A percentile compares a stretch with the other conserved stretches of the same genome.
These are phyloP conservation scores for Eulithis testata DNA, from an alignment of 2,888 invertebrate species.

Conservation along the genomic window DNA sequence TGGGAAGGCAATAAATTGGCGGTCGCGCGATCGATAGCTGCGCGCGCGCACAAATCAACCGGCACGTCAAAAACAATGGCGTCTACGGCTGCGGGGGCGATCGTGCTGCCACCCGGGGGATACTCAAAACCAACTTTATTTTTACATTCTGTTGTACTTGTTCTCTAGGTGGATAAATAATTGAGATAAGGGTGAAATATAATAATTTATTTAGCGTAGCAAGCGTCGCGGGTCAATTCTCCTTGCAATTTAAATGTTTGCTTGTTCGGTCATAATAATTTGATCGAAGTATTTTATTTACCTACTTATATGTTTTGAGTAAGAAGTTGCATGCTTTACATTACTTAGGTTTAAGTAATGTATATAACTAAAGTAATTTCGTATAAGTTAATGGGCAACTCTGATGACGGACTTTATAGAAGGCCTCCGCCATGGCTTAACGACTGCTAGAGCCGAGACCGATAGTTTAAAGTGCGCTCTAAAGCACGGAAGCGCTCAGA, in stretches of 20 bases:
- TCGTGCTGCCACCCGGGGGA: conserved; percentile 70
- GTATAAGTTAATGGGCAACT: too few species aligned
- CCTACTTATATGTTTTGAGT: not conserved
- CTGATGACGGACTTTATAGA: too few species aligned
- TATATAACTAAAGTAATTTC: too few species aligned
- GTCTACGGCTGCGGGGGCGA: conserved; percentile 72
- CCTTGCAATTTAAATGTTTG: not conserved
- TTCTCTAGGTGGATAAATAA: conserved; percentile 26
- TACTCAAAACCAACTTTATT: conserved; percentile 56
- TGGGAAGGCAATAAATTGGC: conserved; percentile 75
- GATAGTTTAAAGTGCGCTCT: too few species aligned
- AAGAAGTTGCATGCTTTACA: too few species aligned
- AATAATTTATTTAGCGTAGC: not conserved
- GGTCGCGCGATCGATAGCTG: conserved; percentile 66
- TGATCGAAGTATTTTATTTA: not conserved
- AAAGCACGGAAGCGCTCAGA: too few species aligned
- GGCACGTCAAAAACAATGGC: conserved; percentile 74
- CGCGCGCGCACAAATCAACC: conserved; percentile 77
- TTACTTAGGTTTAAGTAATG: too few species aligned
- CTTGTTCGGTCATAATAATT: not conserved
- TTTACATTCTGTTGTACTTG: conserved; percentile 15
- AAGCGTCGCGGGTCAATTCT: not conserved
- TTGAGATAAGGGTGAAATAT: conserved; percentile 8
- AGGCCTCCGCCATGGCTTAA: too few species aligned
- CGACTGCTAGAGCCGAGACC: too few species aligned